Evolutionary conservation across 2,797 vertebrate genomes (phyloP).

Genomic region (Dendrocincla fuliginosa): DNA sequence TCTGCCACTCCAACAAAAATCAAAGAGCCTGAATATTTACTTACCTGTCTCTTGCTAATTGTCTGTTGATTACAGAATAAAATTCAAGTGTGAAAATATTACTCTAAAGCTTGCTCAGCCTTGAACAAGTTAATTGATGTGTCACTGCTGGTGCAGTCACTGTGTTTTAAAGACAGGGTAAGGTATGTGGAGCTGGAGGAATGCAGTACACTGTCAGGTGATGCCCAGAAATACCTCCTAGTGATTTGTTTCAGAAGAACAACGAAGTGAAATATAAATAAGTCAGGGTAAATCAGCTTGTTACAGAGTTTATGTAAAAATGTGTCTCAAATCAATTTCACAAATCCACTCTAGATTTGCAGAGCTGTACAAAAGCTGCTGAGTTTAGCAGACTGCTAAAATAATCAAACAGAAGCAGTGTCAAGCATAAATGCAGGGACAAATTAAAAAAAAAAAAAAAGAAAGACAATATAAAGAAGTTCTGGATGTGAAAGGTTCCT

Average conservation of each 20-base stretch:
- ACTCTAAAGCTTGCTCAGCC: not conserved
- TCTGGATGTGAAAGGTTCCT: not conserved
- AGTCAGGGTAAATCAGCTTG: not conserved
- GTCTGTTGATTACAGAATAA: not conserved
- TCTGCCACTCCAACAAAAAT: not conserved
- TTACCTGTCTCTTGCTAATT: not conserved
- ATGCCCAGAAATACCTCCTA: slow-evolving; percentile 5
- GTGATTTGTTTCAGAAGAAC: not conserved
- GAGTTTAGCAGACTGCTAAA: not conserved
- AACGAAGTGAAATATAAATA: not conserved
- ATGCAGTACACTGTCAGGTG: not conserved
- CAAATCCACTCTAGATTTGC: not conserved
- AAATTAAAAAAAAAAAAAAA: not conserved
- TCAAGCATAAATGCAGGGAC: not conserved
- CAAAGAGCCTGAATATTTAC: not conserved
- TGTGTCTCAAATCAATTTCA: not conserved
- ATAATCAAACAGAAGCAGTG: not conserved
- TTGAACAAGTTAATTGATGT: not conserved
- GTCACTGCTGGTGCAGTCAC: not conserved
- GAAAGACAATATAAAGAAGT: not conserved
- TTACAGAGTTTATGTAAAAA: not conserved
- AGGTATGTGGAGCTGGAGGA: not conserved
- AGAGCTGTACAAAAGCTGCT: not conserved
- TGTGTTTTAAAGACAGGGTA: not conserved
- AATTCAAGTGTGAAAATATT: not conserved